Base-by-base conservation (phyloP, 2,888 invertebrate genomes). In the Ethmia dodecea region DNA sequence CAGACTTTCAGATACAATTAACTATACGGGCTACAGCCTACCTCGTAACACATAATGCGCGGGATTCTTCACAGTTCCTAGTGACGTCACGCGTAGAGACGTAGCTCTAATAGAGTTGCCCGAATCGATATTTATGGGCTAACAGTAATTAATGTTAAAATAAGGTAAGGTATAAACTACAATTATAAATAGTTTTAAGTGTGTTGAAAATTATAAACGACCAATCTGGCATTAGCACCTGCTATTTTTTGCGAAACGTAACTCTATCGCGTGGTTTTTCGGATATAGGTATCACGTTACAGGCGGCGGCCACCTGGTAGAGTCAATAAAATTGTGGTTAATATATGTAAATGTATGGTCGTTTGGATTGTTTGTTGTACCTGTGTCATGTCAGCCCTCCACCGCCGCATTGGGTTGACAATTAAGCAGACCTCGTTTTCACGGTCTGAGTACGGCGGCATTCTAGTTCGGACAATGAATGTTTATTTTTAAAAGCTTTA, bases 221-320 rank as follows among this genome's bases (percentile, higher is more conserved):
- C n/a, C 22, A 3, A 26, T 6, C n/a, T 6, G 6, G 26, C 12
- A 26, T n/a, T n/a, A n/a, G n/a, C 26, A 26, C 26, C 26, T 26
- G 26, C 11, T 8, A 18, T 28, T 12, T 20, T 37, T 27, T 35
- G 25, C 32, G 26, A 26, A 32, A 25, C 31, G 55, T 47, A 54
- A 52, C 42, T 43, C 45, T 45, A 61, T 57, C 52, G 44, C 51
- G 58, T 58, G 42, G 66, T 63, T 67, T 67, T 74, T 70, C 61
- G 61, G 52, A 56, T 12, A 14, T 12, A n/a, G 40, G 43, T 78
- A 75, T 83, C 76, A 60, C 45, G 56, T 83, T 79, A 67, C 80
- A 49, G 18, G 40, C 47, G 34, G 24, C 42, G 56, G 49, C 74
- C 81, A 81, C 73, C 76, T 79, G 80, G 64, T 46, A 35, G 43